phyloP scores from a whole-genome alignment of 2,888 invertebrate genomes.

The Drosophila niveifrons region DNA sequence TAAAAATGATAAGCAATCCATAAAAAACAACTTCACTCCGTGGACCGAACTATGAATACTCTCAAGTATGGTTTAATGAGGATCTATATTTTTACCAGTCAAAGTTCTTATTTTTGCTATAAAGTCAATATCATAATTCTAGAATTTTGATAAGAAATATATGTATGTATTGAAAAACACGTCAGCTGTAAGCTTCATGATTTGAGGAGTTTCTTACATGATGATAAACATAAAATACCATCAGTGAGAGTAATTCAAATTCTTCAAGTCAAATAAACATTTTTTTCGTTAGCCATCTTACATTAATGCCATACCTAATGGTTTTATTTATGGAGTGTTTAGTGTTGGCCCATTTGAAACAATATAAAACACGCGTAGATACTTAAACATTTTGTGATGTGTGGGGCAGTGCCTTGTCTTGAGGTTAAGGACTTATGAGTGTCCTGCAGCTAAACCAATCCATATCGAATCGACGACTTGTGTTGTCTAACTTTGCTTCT shows the following conservation, averaged over 20 bases:
- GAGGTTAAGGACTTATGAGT: constrained; percentile 19
- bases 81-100: too few relatives aligned
- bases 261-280: constrained; percentile 52
- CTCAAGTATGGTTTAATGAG: neutral
- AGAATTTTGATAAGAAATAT: too few relatives aligned
- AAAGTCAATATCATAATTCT: too few relatives aligned
- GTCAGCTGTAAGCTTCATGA: neutral
- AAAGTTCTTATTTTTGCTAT: too few relatives aligned
- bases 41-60: neutral
- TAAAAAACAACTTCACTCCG: neutral
- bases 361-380: constrained; percentile 56
- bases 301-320: constrained; percentile 70
- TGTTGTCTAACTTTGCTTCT: constrained; percentile 16
- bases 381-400: constrained; percentile 44
- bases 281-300: constrained; percentile 19
- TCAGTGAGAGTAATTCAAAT: constrained; percentile 29
- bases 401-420: constrained; percentile 25
- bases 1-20: constrained; percentile 69
- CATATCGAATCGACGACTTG: constrained; percentile 44
- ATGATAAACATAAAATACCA: neutral
- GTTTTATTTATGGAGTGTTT: constrained; percentile 83
- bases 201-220: neutral
- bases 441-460: constrained; percentile 59
- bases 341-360: constrained; percentile 72
- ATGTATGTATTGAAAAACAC: too few relatives aligned